phyloP scores from a whole-genome alignment of 2,113 vertebrate genomes.

The Rynchops niger region DNA sequence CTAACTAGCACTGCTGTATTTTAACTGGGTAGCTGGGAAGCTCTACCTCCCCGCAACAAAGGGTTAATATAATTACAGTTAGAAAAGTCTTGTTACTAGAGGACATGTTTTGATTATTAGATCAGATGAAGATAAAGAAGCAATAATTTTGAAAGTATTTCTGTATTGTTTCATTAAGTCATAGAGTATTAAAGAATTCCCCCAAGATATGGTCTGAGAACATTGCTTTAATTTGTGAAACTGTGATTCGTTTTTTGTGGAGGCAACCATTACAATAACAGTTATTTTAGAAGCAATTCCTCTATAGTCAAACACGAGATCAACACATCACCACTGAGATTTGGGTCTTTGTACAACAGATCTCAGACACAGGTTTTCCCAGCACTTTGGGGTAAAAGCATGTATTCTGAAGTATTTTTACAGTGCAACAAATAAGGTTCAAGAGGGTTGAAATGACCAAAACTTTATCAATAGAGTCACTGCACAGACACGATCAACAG shows the following conservation, averaged over 20 bases:
- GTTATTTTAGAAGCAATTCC: constrained; percentile 54
- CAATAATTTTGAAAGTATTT: constrained; percentile 70
- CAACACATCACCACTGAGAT: background rate
- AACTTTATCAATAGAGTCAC: constrained; percentile 19
- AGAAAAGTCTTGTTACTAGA: constrained; percentile 70
- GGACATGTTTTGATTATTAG: constrained; percentile 78
- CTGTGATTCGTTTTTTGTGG: constrained; percentile 41
- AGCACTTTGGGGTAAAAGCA: background rate
- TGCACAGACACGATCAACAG: constrained; percentile 29
- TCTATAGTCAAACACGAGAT: constrained; percentile 48
- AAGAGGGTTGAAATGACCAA: constrained; percentile 29
- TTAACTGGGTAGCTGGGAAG: background rate
- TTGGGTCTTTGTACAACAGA: background rate
- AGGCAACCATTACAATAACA: constrained; percentile 55
- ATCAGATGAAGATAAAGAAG: constrained; percentile 76
- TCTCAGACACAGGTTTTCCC: background rate
- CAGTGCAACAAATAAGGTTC: background rate
- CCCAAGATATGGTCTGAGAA: constrained; percentile 71
- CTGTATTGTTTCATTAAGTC: constrained; percentile 78
- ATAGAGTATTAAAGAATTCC: constrained; percentile 74
- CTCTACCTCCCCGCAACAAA: constrained; percentile 34
- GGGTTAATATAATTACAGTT: constrained; percentile 71
- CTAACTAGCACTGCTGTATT: background rate
- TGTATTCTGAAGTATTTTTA: background rate
- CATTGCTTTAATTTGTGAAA: constrained; percentile 72